phyloP scores from a whole-genome alignment of 2,888 invertebrate species.

The Coleophora flavipennella region DNA sequence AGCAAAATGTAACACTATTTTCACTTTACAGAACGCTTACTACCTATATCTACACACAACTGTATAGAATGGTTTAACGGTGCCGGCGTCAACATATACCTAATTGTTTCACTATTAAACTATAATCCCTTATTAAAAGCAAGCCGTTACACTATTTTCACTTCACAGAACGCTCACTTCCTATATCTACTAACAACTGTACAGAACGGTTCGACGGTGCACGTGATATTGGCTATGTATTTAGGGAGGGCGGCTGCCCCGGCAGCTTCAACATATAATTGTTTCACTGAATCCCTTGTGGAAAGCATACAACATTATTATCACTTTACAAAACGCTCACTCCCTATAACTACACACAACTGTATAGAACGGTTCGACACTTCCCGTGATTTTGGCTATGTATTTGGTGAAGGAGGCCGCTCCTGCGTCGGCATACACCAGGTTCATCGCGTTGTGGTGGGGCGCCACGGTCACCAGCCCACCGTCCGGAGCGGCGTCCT shows the following conservation, averaged over 20 bases:
- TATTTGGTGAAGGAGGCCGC: slow-evolving; percentile 63
- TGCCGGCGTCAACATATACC: too few species aligned
- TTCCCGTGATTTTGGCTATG: slow-evolving; percentile 40
- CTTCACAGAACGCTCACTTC: slow-evolving; percentile 34
- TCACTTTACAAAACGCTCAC: slow-evolving; percentile 25
- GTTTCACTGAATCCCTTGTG: too few species aligned
- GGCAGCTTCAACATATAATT: too few species aligned
- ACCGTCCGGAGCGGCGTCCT: slow-evolving; percentile 33
- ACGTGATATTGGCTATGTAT: slow-evolving; percentile 46
- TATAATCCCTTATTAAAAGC: too few species aligned
- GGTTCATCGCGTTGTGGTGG: slow-evolving; percentile 76
- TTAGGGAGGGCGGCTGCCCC: too few species aligned
- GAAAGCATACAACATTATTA: too few species aligned
- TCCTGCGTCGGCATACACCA: slow-evolving; percentile 74
- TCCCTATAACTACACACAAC: slow-evolving; percentile 48
- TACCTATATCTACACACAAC: slow-evolving; percentile 48
- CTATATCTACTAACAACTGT: slow-evolving; percentile 45
- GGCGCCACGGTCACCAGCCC: slow-evolving; percentile 76
- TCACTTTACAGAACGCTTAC: slow-evolving; percentile 25
- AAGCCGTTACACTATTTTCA: neutral
- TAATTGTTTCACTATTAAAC: too few species aligned
- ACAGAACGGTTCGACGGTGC: slow-evolving; percentile 35
- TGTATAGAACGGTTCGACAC: slow-evolving; percentile 38
- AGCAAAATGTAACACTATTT: too few species aligned
- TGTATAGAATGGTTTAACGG: slow-evolving; percentile 38